Percentiles rank a stretch among this genome's conserved stretches.
Evolutionary conservation across 2,113 vertebrate species (phyloP).

Genomic region (Tauraco erythrolophus): DNA sequence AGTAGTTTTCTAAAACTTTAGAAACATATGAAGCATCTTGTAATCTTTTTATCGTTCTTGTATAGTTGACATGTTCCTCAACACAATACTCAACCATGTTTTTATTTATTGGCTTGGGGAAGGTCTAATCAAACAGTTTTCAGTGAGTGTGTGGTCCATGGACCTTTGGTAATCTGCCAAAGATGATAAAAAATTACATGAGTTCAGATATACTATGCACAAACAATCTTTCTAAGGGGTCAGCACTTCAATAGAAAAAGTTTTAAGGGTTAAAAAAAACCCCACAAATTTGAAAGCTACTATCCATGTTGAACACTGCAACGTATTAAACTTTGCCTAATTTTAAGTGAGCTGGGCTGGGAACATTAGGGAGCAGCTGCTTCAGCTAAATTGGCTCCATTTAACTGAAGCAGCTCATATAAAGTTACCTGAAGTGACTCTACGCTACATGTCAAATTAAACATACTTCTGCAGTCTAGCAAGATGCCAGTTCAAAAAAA

Average conservation of each 20-base stretch:
- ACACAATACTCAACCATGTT: not conserved
- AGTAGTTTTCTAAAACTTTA: not conserved
- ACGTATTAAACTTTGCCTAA: not conserved
- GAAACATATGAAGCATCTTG: not conserved
- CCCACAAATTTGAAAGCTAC: not conserved
- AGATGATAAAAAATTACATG: not conserved
- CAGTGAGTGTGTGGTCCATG: not conserved
- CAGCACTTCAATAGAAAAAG: not conserved
- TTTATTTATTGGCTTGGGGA: not conserved
- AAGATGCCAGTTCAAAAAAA: not conserved
- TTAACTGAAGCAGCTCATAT: conserved; percentile 35
- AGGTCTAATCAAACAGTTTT: not conserved
- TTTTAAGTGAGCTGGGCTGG: not conserved
- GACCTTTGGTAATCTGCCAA: not conserved
- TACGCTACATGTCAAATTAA: not conserved
- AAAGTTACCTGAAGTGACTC: conserved; percentile 47
- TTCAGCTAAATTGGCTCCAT: conserved; percentile 8
- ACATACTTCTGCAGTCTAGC: not conserved
- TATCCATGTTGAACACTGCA: no score
- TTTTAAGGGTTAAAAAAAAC: not conserved
- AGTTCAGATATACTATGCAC: not conserved
- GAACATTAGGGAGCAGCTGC: conserved; percentile 1
- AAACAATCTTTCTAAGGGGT: not conserved
- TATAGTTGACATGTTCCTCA: not conserved
- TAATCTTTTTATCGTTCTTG: conserved; percentile 4